Conservation (phyloP, 2,113 vertebrate species). For the Ondatra zibethicus region DNA sequence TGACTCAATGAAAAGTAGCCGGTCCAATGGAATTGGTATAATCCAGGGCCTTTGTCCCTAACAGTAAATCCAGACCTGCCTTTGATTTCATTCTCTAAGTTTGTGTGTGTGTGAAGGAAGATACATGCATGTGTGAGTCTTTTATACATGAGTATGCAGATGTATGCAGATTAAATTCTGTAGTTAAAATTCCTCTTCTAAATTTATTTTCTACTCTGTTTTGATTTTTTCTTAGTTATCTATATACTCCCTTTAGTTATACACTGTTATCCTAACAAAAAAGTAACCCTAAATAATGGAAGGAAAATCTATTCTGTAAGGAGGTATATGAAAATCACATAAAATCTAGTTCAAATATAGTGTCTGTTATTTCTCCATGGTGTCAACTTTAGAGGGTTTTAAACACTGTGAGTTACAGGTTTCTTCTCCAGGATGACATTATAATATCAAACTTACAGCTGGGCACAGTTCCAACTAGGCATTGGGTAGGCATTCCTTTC, state of each 20-base stretch:
- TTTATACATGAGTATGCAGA: not conserved
- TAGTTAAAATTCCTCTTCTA: slow-evolving; percentile 23
- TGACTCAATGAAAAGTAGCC: not conserved
- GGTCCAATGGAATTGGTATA: not conserved
- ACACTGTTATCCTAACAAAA: not conserved
- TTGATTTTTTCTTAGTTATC: not conserved
- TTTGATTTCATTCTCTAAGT: not conserved
- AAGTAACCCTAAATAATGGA: slow-evolving; percentile 31
- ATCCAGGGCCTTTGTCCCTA: not conserved
- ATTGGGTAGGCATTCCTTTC: not conserved
- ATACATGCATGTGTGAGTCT: not conserved
- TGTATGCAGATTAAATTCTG: not conserved
- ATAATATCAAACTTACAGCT: not conserved
- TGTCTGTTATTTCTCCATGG: slow-evolving; percentile 7
- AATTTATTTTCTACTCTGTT: slow-evolving; percentile 22
- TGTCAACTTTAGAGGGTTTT: not conserved
- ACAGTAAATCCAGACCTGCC: not conserved
- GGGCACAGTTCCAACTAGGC: not conserved
- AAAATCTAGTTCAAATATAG: not conserved
- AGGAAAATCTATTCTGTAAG: not conserved
- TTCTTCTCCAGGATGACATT: not conserved
- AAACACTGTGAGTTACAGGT: not conserved
- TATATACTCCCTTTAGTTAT: not conserved
- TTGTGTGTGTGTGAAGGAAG: not conserved
- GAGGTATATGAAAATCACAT: slow-evolving; percentile 1